Conservation (phyloP, 1,140 invertebrate genomes). For the Schlechtendalia chinensis region DNA sequence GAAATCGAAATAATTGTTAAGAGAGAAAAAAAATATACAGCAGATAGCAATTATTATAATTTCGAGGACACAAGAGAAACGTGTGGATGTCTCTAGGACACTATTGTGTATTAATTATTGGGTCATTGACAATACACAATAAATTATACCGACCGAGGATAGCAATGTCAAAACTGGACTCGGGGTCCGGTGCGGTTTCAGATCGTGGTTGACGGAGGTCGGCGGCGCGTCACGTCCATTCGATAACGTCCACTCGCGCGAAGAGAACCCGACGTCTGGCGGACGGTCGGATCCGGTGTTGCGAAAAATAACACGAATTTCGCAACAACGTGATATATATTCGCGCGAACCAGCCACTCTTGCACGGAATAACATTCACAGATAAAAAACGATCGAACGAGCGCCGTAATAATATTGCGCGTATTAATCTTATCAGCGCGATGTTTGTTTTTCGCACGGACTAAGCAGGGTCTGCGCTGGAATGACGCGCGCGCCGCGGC, state of each 20-base stretch:
- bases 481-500: too few species aligned
- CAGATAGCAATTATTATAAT: slow-evolving; percentile 32
- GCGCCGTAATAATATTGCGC: too few species aligned
- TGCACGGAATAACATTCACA: not conserved
- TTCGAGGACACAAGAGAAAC: slow-evolving; percentile 45
- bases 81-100: slow-evolving; percentile 45
- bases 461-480: not conserved
- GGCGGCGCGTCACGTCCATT: not conserved
- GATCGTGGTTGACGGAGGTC: not conserved
- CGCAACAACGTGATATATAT: not conserved
- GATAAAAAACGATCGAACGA: not conserved
- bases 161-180: slow-evolving; percentile 33
- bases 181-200: not conserved
- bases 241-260: not conserved
- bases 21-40: not conserved
- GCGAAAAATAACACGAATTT: slow-evolving; percentile 14
- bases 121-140: slow-evolving; percentile 38
- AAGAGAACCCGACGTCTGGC: not conserved
- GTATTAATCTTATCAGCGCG: not conserved
- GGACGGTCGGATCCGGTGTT: slow-evolving; percentile 7
- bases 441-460: not conserved
- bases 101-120: slow-evolving; percentile 47
- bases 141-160: not conserved
- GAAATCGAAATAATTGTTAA: slow-evolving; percentile 41
- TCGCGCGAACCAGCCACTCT: not conserved